phyloP scores from a whole-genome alignment of 2,888 invertebrate species.

The Orchesellides sinensis region DNA sequence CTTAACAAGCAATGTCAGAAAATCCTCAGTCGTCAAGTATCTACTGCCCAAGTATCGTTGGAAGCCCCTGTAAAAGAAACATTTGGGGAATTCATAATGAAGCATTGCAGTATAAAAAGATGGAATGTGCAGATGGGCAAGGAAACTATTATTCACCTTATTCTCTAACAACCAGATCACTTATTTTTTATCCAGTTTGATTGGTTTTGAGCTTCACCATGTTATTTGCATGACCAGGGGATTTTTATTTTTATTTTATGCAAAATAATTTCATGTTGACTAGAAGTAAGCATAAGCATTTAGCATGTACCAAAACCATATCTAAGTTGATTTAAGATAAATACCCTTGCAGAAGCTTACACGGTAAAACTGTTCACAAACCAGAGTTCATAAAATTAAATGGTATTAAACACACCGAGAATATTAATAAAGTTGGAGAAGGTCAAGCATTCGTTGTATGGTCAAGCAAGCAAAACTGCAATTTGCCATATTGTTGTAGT shows the following conservation, averaged over 20 bases:
- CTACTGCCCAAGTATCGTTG: too few species aligned
- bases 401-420: conserved; percentile 45
- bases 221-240: conserved; percentile 53
- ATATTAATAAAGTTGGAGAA: conserved; percentile 69
- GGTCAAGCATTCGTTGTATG: conserved; percentile 61
- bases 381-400: conserved; percentile 60
- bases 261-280: conserved; percentile 46
- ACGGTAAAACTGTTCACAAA: background rate
- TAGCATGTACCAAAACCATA: background rate
- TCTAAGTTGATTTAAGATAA: conserved; percentile 7
- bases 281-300: conserved; percentile 19
- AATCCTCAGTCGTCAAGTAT: too few species aligned
- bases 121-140: conserved; percentile 34
- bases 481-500: background rate
- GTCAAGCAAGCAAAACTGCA: background rate
- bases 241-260: conserved; percentile 42
- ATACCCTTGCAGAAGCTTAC: background rate
- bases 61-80: too few species aligned
- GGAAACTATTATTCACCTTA: conserved; percentile 42
- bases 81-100: background rate
- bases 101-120: conserved; percentile 13
- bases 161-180: conserved; percentile 46
- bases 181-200: conserved; percentile 37
- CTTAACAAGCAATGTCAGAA: too few species aligned
- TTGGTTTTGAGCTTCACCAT: conserved; percentile 36